Evolutionary conservation across 2,888 invertebrate genomes (phyloP), one percentile per base, ranked within the genome.

Genomic region (Protonemura montana): DNA sequence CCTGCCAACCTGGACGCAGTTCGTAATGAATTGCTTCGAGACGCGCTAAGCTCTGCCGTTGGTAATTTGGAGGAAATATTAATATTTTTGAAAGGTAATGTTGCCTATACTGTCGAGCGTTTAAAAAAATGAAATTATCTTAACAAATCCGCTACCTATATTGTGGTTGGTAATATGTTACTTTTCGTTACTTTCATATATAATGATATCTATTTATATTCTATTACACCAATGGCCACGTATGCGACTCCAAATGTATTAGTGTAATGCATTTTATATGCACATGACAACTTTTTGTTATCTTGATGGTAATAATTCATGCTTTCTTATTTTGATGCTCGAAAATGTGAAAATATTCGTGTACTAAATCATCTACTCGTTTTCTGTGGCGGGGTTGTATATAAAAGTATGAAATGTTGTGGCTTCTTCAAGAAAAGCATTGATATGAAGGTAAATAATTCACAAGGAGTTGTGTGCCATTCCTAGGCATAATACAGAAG

Each of bases 311-410:
- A 29, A 81, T 81, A 30, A 29, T 81, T 81, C 81, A 81, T 29
- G 29, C 81, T 81, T 81, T 81, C 81, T 81, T 81, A 81, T 81
- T 81, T 59, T 81, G 81, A 30, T 81, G 30, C 30, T 81, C 30
- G 28, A 81, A 81, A 81, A 30, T 81, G 28, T 81, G 81, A 81
- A 81, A 81, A 81, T 81, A 81, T 81, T 81, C 29, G 28, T 27
- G 27, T 7, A 6, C 30, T 81, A 81, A 29, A 81, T 81, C 81
- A 81, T 81, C 81, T n/a, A 16, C 30, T 29, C 81, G 81, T 30
- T 27, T 81, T 27, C 30, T 29, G n/a, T n/a, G 81, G 81, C 30
- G 81, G 28, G 81, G 30, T 81, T 10, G 80, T 26, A 81, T 59
- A 59, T 59, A 59, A 59, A 59, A 59, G 59, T 59, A 59, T 59